These are phyloP conservation scores for Drosophila simulans DNA, from an alignment of 1,140 invertebrate genomes.

Conservation along the genomic window DNA sequence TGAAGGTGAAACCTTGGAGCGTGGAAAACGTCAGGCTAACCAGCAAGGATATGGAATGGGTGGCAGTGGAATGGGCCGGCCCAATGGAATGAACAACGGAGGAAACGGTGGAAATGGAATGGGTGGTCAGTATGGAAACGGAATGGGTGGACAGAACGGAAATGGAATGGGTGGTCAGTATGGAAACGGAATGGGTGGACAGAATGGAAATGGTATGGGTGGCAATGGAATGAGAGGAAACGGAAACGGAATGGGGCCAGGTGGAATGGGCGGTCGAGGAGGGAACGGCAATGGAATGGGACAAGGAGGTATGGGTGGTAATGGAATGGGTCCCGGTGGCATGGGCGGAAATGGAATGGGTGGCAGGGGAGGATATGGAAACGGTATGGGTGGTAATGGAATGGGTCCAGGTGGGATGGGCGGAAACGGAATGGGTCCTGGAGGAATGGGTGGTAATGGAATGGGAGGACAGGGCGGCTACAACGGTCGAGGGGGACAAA, in stretches of 20 bases:
- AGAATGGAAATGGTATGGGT: conserved; percentile 12
- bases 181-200: conserved; percentile 5
- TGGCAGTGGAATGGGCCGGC: conserved; percentile 25
- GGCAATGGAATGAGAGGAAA: conserved; percentile 27
- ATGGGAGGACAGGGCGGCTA: not conserved
- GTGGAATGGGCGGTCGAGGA: not conserved
- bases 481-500: not conserved
- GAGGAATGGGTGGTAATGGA: conserved; percentile 5
- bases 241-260: conserved; percentile 24
- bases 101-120: conserved; percentile 10
- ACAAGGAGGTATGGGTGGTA: not conserved
- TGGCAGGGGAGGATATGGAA: not conserved
- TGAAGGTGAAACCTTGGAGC: not conserved
- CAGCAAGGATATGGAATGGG: conserved; percentile 40
- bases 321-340: not conserved
- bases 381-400: conserved; percentile 11
- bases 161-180: conserved; percentile 7
- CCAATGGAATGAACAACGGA: conserved; percentile 5
- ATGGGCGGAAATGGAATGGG: conserved; percentile 24
- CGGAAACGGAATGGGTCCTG: conserved; percentile 10
- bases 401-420: not conserved
- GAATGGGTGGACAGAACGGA: conserved; percentile 14
- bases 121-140: conserved; percentile 3
- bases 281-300: conserved; percentile 2
- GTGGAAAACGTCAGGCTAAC: conserved; percentile 24